Evolutionary conservation across 2,888 invertebrate species (phyloP).

Genomic region (Lepidonotus clava): DNA sequence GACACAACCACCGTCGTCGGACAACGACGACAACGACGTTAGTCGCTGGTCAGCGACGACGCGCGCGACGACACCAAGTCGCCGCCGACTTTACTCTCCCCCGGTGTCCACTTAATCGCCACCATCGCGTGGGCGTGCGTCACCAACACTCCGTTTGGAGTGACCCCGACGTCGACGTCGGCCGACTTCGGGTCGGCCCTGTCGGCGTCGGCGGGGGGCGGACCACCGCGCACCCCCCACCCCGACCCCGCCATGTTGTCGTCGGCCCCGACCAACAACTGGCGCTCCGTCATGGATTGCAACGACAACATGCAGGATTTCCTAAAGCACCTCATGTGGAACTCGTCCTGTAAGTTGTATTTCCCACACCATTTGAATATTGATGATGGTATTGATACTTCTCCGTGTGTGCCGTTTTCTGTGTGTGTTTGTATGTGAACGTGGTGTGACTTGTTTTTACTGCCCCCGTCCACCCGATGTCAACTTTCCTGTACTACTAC

Average conservation of each 20-base stretch:
- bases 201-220: conserved; percentile 23
- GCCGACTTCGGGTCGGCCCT: conserved; percentile 33
- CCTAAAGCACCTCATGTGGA: conserved; percentile 52
- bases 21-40: not conserved
- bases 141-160: conserved; percentile 45
- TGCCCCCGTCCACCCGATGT: not conserved
- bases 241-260: conserved; percentile 20
- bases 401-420: not conserved
- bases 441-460: not conserved
- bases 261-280: conserved; percentile 33
- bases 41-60: not conserved
- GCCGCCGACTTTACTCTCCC: not conserved
- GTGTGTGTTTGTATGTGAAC: not conserved
- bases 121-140: conserved; percentile 51
- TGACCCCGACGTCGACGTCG: conserved; percentile 22
- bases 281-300: conserved; percentile 48
- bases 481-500: not conserved
- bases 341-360: conserved; percentile 31
- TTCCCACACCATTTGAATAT: not conserved
- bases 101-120: not conserved
- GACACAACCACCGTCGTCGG: not conserved
- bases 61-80: not conserved
- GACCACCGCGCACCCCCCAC: not conserved
- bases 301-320: conserved; percentile 54
- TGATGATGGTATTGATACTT: not conserved